phyloP scores from a whole-genome alignment of 2,797 vertebrate genomes.

The Lepilemur ruficaudatus region DNA sequence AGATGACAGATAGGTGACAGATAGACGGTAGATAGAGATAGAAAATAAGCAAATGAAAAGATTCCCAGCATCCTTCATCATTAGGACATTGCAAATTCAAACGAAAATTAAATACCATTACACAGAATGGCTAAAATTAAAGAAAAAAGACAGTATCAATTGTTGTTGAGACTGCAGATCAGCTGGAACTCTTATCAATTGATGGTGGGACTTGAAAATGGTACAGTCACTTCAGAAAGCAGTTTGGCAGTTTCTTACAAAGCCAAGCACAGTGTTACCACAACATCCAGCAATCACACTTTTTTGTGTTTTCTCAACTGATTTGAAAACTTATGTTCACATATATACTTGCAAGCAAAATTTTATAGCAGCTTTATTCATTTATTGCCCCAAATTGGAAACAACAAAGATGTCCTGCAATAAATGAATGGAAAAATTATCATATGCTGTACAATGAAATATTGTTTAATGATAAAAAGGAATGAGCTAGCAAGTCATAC shows the following conservation, averaged over 20 bases:
- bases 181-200: background rate
- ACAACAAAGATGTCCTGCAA: background rate
- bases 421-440: background rate
- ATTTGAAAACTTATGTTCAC: background rate
- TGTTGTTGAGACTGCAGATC: background rate
- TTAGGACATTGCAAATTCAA: background rate
- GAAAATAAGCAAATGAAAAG: background rate
- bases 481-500: background rate
- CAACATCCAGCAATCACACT: background rate
- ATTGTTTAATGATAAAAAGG: background rate
- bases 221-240: background rate
- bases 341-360: background rate
- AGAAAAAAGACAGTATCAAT: background rate
- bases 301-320: background rate
- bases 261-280: background rate
- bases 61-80: background rate
- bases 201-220: background rate
- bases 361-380: background rate
- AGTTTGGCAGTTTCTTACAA: background rate
- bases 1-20: background rate
- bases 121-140: background rate
- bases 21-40: background rate
- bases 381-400: background rate
- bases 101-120: background rate
- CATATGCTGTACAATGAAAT: background rate